These are phyloP conservation scores for Channa striata DNA, from an alignment of 2,797 vertebrate genomes.

Conservation along the genomic window DNA sequence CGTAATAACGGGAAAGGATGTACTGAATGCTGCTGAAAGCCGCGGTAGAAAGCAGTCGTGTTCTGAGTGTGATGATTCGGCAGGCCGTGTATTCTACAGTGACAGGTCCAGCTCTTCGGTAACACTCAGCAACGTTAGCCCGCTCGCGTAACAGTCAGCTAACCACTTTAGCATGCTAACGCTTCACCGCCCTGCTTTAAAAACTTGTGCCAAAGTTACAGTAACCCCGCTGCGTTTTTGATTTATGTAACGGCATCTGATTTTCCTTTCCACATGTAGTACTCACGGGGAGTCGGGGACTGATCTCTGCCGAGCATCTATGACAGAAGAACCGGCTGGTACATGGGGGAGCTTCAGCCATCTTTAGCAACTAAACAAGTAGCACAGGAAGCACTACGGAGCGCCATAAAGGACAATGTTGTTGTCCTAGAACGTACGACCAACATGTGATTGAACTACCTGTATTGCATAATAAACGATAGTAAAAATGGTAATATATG, in stretches of 20 bases:
- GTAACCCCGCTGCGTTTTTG: background rate
- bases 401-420: conserved; percentile 65
- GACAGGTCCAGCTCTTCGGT: conserved; percentile 10
- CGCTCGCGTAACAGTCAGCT: conserved; percentile 36
- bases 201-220: background rate
- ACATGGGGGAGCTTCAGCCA: conserved; percentile 94
- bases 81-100: background rate
- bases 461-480: background rate
- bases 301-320: conserved; percentile 94
- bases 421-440: conserved; percentile 35
- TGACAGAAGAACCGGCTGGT: conserved; percentile 96
- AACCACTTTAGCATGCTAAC: conserved; percentile 67
- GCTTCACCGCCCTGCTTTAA: conserved; percentile 14
- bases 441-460: background rate
- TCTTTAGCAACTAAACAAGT: conserved; percentile 81
- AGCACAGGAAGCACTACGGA: conserved; percentile 69
- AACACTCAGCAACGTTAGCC: conserved; percentile 27
- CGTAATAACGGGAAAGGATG: accelerated
- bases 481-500: background rate
- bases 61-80: background rate
- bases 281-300: conserved; percentile 92
- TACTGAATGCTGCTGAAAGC: background rate
- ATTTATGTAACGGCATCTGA: background rate
- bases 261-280: background rate
- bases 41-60: accelerated